Base-by-base conservation (phyloP, 2,888 invertebrate genomes). In the Drosophila limbata region DNA sequence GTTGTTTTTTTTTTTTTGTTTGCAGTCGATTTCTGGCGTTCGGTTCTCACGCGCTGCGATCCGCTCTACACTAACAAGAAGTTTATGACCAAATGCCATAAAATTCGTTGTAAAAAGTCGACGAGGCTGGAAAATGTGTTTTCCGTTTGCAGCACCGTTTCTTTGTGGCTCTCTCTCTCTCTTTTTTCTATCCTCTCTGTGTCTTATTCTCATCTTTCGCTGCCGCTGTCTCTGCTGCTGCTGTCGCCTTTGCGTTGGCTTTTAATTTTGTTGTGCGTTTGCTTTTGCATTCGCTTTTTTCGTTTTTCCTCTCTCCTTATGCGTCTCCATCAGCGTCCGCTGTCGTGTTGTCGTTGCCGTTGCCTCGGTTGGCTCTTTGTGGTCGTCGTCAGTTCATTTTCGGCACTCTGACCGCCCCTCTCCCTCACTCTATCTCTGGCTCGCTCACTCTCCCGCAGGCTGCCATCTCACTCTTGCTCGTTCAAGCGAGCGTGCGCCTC, bases 51-150 rank as follows among this genome's bases (percentile, higher is more conserved):
- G 83, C 84, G 78, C 74, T 86, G 82, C 82, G 88, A 88, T 88
- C 89, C 90, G 90, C 91, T 90, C 90, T 84, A 90, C 84, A 89
- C 91, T 88, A 91, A 91, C 91, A 91, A 90, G 91, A 91, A 92
- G 92, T 92, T 92, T 92, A 92, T 90, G 92, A 91, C 92, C 92
- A 91, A 92, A 92, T 92, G 92, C 91, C 91, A 92, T 92, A 92
- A 92, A 92, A 92, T 90, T 91, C 91, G 91, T 89, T 91, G 90
- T 92, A 91, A 92, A 92, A 92, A 90, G 87, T 77, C 86, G 84
- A 80, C 81, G 87, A 86, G 80, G 88, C 85, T 86, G 88, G 85
- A 85, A 85, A 85, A 85, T 88, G 87, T 84, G 81, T 87, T 86
- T 88, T 82, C 82, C 83, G 83, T 84, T 85, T 83, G 73, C 71